A percentile compares a stretch with the other conserved stretches of the same genome.
Conservation (phyloP, 2,888 invertebrate species). For the Phanerotoma sp. region DNA sequence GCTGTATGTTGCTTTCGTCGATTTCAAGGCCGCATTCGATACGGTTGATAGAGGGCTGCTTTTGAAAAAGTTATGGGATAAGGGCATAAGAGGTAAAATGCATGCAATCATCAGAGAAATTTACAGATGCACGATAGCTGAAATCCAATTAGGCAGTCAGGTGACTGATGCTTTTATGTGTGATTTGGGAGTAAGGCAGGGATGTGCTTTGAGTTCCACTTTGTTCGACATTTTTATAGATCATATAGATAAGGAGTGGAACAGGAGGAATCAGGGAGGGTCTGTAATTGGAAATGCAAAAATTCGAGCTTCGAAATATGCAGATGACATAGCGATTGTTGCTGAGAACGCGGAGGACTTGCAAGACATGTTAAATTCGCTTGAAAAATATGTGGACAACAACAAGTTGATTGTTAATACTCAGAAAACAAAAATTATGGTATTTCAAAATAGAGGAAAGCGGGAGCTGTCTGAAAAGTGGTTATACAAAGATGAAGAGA, state of each 20-base stretch:
- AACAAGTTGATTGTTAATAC: not conserved
- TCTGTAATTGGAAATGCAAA: slow-evolving; percentile 1
- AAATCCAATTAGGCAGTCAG: not conserved
- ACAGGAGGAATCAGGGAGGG: not conserved
- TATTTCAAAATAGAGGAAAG: not conserved
- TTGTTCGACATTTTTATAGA: not conserved
- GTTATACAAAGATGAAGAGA: not conserved
- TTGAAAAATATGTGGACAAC: not conserved
- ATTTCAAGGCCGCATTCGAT: slow-evolving; percentile 31
- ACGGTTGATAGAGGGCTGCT: slow-evolving; percentile 19
- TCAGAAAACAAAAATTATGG: slow-evolving; percentile 1
- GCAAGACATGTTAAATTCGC: not conserved
- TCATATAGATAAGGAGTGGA: not conserved
- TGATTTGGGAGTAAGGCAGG: not conserved
- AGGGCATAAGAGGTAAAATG: not conserved
- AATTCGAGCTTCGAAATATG: not conserved
- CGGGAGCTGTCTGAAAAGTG: not conserved
- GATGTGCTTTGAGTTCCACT: not conserved
- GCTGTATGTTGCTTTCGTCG: slow-evolving; percentile 12
- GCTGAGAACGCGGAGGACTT: slow-evolving; percentile 3
- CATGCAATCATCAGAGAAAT: not conserved
- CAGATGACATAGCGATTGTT: slow-evolving; percentile 6
- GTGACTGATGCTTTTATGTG: not conserved
- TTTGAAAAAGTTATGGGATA: slow-evolving; percentile 9
- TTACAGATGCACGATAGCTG: not conserved